Base-by-base conservation (phyloP, 2,797 vertebrate species). In the Liasis olivaceus region DNA sequence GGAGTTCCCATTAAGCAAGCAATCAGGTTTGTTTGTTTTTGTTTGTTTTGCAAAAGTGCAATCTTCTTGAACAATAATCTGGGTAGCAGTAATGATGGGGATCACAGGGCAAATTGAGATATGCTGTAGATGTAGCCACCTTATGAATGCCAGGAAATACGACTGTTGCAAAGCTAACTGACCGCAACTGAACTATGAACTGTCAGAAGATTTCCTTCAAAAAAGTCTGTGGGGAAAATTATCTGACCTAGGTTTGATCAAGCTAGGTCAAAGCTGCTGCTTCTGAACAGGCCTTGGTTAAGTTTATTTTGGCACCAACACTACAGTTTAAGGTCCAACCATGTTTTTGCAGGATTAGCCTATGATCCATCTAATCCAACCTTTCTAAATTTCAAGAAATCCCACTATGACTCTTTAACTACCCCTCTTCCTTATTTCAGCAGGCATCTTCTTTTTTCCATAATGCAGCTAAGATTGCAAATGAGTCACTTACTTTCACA, bases 401-500 rank as follows among this genome's bases (percentile, higher is more conserved):
- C 26, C 28, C 47, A 56, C 56, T 26, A 17, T 87, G 15, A 54
- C 2, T 59, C 22, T 15, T 6, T 28, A 91, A 91, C 64, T 47
- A 59, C n/a, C 62, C 87, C 36, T 31, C 28, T 26, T 60, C 24
- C n/a, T 28, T n/a, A 15, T 31, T 77, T 72, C 9, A 85, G 36
- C 17, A 63, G 47, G 60, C 20, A 4, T 20, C 24, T 14, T 12
- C 11, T 2, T 4, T 59, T 56, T 59, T 5, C 89, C 69, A 31
- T 9, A 20, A 42, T n/a, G 1, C 12, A 51, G 26, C 84, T 89
- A 84, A 24, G 17, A 7, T 66, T n/a, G 0, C n/a, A 64, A 24
- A 24, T 9, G 11, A 26, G 85, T 5, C 14, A 96, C 97, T 97
- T 98, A 99, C 99, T 98, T 96, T 99, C 98, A 58, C 98, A 98